Evolutionary conservation across 2,113 vertebrate genomes (phyloP), one percentile per base, ranked within the genome.

Genomic region (Leuciscus idus): DNA sequence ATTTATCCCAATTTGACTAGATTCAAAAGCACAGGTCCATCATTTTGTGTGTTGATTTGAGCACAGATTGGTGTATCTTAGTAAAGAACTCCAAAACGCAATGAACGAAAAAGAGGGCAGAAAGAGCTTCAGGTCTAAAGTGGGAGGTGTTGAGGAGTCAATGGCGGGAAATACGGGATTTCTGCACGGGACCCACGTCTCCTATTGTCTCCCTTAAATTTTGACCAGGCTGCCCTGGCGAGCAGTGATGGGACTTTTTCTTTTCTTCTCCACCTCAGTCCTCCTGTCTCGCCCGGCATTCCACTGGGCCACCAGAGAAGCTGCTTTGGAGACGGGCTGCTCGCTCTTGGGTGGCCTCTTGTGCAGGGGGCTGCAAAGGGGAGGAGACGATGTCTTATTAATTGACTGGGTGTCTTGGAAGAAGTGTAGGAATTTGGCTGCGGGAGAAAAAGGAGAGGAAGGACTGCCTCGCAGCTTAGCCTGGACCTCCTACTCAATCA

Each of bases 361-460:
- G 92, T 93, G 84, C 93, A 87, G 85, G 57, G 77, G 91, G 89
- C 92, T 92, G 91, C 30, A 12, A 78, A 90, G 91, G 94, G 95
- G 95, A 92, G 95, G 95, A 93, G 93, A 95, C 94, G 91, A 96
- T 96, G 94, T 95, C 95, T 95, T 95, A 94, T 95, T 96, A 96
- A 96, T 96, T 95, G 94, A 96, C 95, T 96, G 94, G 93, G 94
- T 92, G 92, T 94, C 91, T 92, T 92, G 90, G 92, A 91, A 90
- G 83, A 90, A 94, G 93, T 93, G 91, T 88, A 93, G 93, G 94
- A 95, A 95, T 95, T 93, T 91, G 89, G 85, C 84, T 85, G 81
- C 33, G 88, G 75, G 90, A 90, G 76, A 68, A 62, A 86, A 73
- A 80, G 74, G 70, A 86, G 70, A 88, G 86, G 80, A 52, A 86